Base-by-base conservation (phyloP, 2,888 invertebrate species). In the Drosophila hamatofila region DNA sequence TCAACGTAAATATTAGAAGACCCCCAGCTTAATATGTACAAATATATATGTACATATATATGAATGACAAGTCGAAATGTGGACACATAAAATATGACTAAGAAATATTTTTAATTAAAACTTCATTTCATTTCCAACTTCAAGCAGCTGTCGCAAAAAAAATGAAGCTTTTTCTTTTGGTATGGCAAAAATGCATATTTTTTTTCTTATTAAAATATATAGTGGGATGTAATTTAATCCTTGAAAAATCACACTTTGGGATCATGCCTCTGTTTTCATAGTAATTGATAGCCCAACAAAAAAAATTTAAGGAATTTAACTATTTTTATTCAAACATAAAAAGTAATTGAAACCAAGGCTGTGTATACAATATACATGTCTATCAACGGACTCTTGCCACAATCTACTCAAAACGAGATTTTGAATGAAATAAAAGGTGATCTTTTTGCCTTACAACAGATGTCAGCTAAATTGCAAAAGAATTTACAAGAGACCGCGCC, bases 1-100 rank as follows among this genome's bases (percentile, higher is more conserved):
- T 72, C 60, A 54, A 33, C 57, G 55, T 70, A 61, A 67, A 67
- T 76, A 68, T 78, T 78, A 78, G 60, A 77, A 33, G 7, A 59
- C 64, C 41, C 1, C 14, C 11, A 21, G n/a, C 6, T 30, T 27
- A 33, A 21, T 37, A 16, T 52, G 11, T 37, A n/a, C 52, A 54
- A 21, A 18, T 54, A n/a, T 37, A n/a, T 33, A 16, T 11, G 48
- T 6, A 33, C 21, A 5, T 21, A 42, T 14, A 37, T 42, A 21
- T 42, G 14, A 11, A 41, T 41, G 68, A n/a, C 25, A 39, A 25
- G 23, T 23, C n/a, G n/a, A 30, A 25, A 54, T 54, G 18, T 21
- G 23, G 23, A 8, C 8, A 1, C 2, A 25, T 42, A 6, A 37
- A 54, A n/a, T n/a, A n/a, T 39, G n/a, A 25, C 27, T 27, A n/a